A percentile compares a stretch with the other conserved stretches of the same genome.
phyloP scores from a whole-genome alignment of 2,888 invertebrate genomes.

The Cephus rjabovi region DNA sequence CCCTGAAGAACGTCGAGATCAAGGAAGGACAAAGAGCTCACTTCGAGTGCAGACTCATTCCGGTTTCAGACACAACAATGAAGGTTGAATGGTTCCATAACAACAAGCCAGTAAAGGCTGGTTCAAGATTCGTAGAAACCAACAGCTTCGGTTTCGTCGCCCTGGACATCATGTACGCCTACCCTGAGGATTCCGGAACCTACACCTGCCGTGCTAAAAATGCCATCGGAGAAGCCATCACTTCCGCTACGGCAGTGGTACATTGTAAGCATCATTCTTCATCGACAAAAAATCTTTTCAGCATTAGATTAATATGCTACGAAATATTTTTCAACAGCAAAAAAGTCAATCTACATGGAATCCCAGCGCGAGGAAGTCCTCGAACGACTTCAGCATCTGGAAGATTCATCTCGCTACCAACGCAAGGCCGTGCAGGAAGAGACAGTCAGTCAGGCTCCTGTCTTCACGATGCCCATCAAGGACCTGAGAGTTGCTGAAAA shows the following conservation, averaged over 20 bases:
- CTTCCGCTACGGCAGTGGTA: constrained; percentile 87
- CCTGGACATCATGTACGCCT: constrained; percentile 93
- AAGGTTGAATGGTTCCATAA: constrained; percentile 97
- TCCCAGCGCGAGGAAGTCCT: constrained; percentile 90
- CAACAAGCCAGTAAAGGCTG: constrained; percentile 88
- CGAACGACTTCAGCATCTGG: constrained; percentile 83
- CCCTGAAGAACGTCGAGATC: constrained; percentile 90
- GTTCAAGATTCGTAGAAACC: constrained; percentile 94
- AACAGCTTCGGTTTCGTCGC: constrained; percentile 98
- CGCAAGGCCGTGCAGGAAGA: constrained; percentile 82
- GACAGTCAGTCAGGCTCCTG: constrained; percentile 85
- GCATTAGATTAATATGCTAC: background rate
- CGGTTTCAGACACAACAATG: constrained; percentile 93
- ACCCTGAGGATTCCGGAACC: constrained; percentile 96
- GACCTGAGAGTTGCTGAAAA: constrained; percentile 89
- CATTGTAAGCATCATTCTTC: constrained; percentile 72
- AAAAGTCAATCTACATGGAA: constrained; percentile 87
- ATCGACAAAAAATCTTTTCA: background rate
- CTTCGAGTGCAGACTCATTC: constrained; percentile 93
- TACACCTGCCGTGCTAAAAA: constrained; percentile 96
- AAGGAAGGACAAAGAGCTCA: constrained; percentile 95
- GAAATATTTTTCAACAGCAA: constrained; percentile 62
- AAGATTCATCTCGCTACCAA: constrained; percentile 82
- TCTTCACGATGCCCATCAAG: constrained; percentile 91
- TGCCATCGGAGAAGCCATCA: constrained; percentile 91